These are phyloP conservation scores for Plectropomus leopardus DNA, from an alignment of 2,113 vertebrate species.

Conservation along the genomic window DNA sequence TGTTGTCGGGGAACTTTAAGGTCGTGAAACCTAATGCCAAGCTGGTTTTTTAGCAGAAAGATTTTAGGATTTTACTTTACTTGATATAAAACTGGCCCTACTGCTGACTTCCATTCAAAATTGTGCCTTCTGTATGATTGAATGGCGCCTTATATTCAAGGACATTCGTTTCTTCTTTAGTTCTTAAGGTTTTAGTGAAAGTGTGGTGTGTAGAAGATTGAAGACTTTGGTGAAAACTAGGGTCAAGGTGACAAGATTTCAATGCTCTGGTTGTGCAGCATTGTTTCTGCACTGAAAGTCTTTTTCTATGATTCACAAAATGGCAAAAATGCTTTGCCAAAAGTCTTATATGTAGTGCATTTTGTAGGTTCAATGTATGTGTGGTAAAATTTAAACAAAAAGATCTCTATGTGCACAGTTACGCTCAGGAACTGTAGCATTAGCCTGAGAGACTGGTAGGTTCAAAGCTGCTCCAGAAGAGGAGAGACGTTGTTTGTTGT, in stretches of 20 bases:
- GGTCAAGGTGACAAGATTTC: background rate
- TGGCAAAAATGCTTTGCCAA: background rate
- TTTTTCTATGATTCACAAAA: background rate
- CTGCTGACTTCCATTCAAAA: background rate
- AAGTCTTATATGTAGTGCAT: background rate
- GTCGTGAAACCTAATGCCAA: background rate
- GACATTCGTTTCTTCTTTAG: background rate
- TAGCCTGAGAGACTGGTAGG: too few relatives aligned
- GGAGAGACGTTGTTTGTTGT: too few relatives aligned
- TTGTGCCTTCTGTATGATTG: background rate
- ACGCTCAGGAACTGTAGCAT: too few relatives aligned
- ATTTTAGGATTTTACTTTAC: background rate
- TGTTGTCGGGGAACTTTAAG: background rate
- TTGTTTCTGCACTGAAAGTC: background rate
- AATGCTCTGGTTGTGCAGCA: background rate
- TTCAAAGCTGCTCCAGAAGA: too few relatives aligned
- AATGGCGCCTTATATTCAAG: background rate
- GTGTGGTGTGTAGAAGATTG: background rate
- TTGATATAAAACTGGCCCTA: background rate
- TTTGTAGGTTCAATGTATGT: background rate
- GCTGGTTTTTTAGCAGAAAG: background rate
- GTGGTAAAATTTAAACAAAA: too few relatives aligned
- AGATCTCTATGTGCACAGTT: too few relatives aligned
- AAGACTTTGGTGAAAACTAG: too few relatives aligned
- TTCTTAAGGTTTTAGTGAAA: too few relatives aligned